Conservation (phyloP, 2,888 invertebrate genomes). For the Atrina japonica region DNA sequence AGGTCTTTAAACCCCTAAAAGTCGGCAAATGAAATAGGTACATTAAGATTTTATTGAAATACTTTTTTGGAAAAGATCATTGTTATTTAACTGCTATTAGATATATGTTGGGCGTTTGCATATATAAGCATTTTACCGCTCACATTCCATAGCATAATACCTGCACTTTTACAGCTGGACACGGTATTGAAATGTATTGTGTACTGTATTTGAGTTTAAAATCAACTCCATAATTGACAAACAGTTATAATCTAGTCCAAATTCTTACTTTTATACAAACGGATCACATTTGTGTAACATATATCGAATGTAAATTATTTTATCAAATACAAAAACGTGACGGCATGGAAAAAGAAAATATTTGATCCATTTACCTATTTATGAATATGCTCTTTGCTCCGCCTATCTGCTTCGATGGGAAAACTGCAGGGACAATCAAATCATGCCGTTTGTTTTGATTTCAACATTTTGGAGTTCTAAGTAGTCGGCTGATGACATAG, state of each 20-base stretch:
- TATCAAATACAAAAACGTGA: slow-evolving; percentile 7
- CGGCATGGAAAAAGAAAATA: not conserved
- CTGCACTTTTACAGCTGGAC: too few relatives aligned
- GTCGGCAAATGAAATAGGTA: too few relatives aligned
- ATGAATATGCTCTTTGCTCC: not conserved
- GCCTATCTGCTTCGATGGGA: slow-evolving; percentile 17
- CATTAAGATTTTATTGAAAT: too few relatives aligned
- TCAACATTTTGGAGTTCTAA: slow-evolving; percentile 16
- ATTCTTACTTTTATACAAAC: slow-evolving; percentile 5
- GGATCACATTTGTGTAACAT: too few relatives aligned
- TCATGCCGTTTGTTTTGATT: slow-evolving; percentile 22
- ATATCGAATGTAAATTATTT: too few relatives aligned
- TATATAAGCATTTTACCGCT: too few relatives aligned
- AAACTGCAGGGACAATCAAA: not conserved
- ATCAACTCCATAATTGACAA: slow-evolving; percentile 17
- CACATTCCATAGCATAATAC: too few relatives aligned
- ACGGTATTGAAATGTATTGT: too few relatives aligned
- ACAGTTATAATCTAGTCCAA: slow-evolving; percentile 24
- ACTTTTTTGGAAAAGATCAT: too few relatives aligned
- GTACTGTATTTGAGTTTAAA: slow-evolving; percentile 13
- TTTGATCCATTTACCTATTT: not conserved
- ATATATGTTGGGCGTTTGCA: too few relatives aligned
- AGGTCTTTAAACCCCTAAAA: too few relatives aligned
- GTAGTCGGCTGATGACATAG: not conserved
- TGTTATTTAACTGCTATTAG: too few relatives aligned